phyloP scores from a whole-genome alignment of 1,140 invertebrate species.

The Aphidius gifuensis region DNA sequence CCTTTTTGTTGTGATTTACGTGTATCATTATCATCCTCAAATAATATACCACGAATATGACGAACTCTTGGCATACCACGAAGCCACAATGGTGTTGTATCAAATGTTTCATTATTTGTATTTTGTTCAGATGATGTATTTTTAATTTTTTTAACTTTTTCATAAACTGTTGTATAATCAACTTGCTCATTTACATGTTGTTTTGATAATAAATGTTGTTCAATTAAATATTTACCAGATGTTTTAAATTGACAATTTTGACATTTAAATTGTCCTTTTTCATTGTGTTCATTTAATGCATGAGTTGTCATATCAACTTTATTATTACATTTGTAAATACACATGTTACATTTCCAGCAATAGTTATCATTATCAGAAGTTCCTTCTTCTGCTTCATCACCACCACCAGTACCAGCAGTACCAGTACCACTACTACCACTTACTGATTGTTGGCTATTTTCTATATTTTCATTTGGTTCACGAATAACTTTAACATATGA shows the following conservation, averaged over 20 bases:
- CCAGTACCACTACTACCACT: no score
- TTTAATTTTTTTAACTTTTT: constrained; percentile 44
- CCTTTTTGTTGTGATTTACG: no score
- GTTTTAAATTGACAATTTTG: constrained; percentile 61
- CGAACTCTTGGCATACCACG: constrained; percentile 56
- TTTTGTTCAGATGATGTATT: constrained; percentile 34
- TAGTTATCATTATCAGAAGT: constrained; percentile 49
- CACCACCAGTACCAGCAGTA: no score
- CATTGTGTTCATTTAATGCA: constrained; percentile 57
- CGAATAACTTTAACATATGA: constrained; percentile 59
- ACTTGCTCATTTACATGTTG: constrained; percentile 49
- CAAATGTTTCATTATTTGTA: constrained; percentile 47
- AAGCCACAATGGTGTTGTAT: constrained; percentile 62
- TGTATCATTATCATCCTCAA: constrained; percentile 42
- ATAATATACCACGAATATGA: constrained; percentile 61
- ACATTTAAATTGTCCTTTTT: constrained; percentile 68
- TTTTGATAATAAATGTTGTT: constrained; percentile 57
- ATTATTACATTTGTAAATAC: constrained; percentile 60
- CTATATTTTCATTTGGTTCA: constrained; percentile 52
- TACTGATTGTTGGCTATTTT: constrained; percentile 29
- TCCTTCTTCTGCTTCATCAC: constrained; percentile 31
- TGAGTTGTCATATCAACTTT: constrained; percentile 62
- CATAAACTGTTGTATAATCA: constrained; percentile 38
- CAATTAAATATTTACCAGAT: constrained; percentile 56
- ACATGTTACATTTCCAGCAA: constrained; percentile 70